Base-by-base conservation (phyloP, 2,888 invertebrate species). In the Marasmarcha lunaedactyla region DNA sequence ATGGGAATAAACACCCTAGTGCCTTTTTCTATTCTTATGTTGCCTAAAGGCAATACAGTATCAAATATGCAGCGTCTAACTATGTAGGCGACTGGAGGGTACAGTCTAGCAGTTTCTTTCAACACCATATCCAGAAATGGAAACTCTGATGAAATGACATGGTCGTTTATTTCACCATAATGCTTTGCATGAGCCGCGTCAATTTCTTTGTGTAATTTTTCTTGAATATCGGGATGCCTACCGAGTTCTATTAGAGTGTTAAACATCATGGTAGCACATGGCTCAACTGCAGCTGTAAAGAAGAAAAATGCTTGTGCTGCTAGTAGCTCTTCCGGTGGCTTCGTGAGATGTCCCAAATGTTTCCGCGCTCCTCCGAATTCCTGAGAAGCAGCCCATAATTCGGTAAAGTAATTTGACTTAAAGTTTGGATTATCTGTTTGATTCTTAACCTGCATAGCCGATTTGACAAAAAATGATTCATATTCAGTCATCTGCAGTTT, bases 261-360 rank as follows among this genome's bases (percentile, higher is more conserved):
- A 40, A 62, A 65, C 41, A 78, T 58, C 1, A 59, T 53, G 3
- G 63, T 55, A 0, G 77, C 70, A 2, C 66, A 58, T 1, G 76
- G 71, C 35, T 78, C 77, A 1, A 71, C 69, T 0, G 79, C 81
- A 25, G 74, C 78, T 25, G 56, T 48, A 38, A 69, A 72, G 46
- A 73, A 77, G 46, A 78, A 66, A 39, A 77, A 70, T 0, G 63
- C 67, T 47, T 77, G 72, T 3, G 71, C 68, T 2, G 68, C 63
- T 14, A 73, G 40, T 4, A 67, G 25, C 36, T 66, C 71, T 36
- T 70, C 71, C 0, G 20, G 7, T 20, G 7, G 20, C 4, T 20
- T 20, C 20, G 7, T 3, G 7, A 5, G 20, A 5, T 76, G 33
- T 15, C 59, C 57, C 1, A 55, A 53, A 0, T 65, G 68, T 0